Evolutionary conservation across 2,888 invertebrate species (phyloP), one percentile per base, ranked within the genome.

Genomic region (Nymphalis urticae): DNA sequence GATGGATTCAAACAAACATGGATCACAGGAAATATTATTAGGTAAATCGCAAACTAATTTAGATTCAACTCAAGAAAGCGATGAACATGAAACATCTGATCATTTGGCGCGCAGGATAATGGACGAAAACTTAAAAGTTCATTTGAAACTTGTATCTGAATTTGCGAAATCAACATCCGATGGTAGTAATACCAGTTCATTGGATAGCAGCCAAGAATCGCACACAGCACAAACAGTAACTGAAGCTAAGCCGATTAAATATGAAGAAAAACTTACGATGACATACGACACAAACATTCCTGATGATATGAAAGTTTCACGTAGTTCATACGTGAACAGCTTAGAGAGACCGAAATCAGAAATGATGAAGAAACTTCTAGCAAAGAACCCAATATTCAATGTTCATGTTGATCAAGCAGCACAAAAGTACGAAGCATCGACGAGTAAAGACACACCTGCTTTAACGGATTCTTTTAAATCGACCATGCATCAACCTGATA

Each of bases 291-390:
- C 94, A 0, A 95, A 95, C 73, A 90, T 94, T 71, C 94, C 95
- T 9, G 95, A 95, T 80, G 95, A 95, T 77, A 86, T 95, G 69
- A 95, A 95, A 86, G 94, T 95, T 17, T 94, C 94, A 0, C 87
- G 94, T 56, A 94, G 93, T 79, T 92, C 94, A 9, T 92, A 94
- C 71, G 93, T 84, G 1, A 95, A 94, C 53, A 94, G 94, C 75
- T 84, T 95, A 76, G 95, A 95, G 78, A 87, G 94, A 75, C 94
- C 94, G 1, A 95, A 94, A 83, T 94, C 94, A 2, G 94, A 94
- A 48, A 92, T 94, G 79, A 94, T 94, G 85, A 94, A 94, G 71
- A 94, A 94, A 77, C 75, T 93, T 13, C 85, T 94, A 50, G 92
- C 92, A 5, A 93, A 92, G 79, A 93, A 93, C 75, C 93, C 93